These are phyloP conservation scores for Ailurus styani DNA, from an alignment of 2,113 vertebrate genomes.

Conservation along the genomic window DNA sequence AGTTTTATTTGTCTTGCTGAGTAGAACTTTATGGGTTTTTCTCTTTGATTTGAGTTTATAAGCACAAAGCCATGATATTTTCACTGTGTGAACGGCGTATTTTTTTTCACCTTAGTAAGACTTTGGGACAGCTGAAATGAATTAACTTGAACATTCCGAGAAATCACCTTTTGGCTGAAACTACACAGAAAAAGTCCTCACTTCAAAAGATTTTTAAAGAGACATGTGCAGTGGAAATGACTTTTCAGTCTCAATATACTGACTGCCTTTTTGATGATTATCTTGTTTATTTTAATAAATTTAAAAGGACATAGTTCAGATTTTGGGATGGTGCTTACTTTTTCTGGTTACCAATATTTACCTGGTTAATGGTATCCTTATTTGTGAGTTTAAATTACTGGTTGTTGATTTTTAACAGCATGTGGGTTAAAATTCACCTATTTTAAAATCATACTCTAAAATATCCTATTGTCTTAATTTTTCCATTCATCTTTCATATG, in stretches of 20 bases:
- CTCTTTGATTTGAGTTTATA: neutral
- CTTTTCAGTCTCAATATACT: neutral
- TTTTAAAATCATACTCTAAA: conserved; percentile 30
- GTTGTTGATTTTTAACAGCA: neutral
- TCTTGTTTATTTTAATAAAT: conserved; percentile 47
- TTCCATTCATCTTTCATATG: neutral
- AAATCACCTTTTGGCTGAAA: conserved; percentile 63
- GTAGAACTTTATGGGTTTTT: neutral
- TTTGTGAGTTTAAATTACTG: neutral
- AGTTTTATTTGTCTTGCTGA: neutral
- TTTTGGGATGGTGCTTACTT: neutral
- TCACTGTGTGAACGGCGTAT: neutral
- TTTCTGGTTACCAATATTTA: conserved; percentile 1
- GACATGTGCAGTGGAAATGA: neutral
- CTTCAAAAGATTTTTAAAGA: conserved; percentile 42
- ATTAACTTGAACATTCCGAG: conserved; percentile 48
- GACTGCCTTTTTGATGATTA: neutral
- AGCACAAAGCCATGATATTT: conserved; percentile 21
- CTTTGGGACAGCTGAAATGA: conserved; percentile 41
- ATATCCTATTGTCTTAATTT: neutral
- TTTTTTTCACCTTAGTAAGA: neutral
- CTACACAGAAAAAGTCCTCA: conserved; percentile 8
- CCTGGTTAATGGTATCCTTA: neutral
- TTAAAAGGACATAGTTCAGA: conserved; percentile 14
- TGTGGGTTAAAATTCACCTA: neutral